These are phyloP conservation scores for Eubucco bourcierii DNA, from an alignment of 2,113 vertebrate genomes.

Conservation along the genomic window DNA sequence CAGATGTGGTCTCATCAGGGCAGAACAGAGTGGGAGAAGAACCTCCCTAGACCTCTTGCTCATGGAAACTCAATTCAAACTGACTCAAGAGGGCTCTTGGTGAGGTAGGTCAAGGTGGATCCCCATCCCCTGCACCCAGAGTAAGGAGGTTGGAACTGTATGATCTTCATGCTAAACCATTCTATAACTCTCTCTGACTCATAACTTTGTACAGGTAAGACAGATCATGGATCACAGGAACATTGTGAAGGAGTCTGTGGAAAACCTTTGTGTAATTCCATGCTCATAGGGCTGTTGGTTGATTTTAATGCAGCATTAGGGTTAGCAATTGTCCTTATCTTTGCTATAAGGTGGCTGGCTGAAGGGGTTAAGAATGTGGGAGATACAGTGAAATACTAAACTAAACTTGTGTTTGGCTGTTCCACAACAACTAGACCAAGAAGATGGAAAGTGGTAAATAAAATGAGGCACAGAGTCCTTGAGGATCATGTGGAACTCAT, in stretches of 20 bases:
- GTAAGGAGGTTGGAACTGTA: too few species aligned
- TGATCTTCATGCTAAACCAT: too few species aligned
- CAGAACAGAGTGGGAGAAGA: too few species aligned
- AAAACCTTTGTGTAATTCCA: neutral
- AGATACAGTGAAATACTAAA: neutral
- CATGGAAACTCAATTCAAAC: too few species aligned
- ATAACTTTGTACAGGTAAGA: neutral
- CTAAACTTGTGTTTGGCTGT: neutral
- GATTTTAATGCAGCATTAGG: neutral
- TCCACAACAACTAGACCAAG: neutral
- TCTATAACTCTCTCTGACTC: neutral
- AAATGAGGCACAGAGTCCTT: neutral
- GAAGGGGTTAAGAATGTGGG: neutral
- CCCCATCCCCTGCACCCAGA: too few species aligned
- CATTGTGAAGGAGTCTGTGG: neutral
- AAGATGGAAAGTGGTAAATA: conserved; percentile 33
- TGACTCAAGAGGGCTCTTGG: too few species aligned
- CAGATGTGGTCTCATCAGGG: too few species aligned
- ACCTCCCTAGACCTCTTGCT: too few species aligned
- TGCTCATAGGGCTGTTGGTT: neutral
- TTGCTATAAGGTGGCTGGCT: neutral
- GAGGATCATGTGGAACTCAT: conserved; percentile 52
- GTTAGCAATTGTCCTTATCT: neutral
- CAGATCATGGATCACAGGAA: neutral
- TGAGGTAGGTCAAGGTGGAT: too few species aligned